Evolutionary conservation across 2,113 vertebrate genomes (phyloP).

Genomic region (Macrotus californicus): DNA sequence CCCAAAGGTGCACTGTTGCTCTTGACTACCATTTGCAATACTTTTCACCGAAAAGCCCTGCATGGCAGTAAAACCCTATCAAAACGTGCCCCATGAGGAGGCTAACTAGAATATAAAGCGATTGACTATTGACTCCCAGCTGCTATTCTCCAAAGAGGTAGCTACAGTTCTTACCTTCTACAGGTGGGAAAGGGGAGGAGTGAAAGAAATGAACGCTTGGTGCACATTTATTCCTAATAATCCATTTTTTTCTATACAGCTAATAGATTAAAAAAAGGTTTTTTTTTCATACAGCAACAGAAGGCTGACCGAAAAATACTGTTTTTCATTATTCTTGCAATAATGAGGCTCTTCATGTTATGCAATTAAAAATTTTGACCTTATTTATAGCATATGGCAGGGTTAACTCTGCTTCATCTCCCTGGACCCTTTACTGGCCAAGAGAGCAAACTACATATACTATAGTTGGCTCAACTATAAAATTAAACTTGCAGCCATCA

Average conservation of each 20-base stretch:
- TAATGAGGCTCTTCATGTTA: background rate
- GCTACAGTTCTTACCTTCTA: background rate
- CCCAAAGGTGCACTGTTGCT: background rate
- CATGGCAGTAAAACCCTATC: background rate
- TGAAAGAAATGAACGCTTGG: background rate
- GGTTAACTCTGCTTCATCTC: background rate
- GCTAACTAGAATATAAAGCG: background rate
- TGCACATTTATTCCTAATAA: background rate
- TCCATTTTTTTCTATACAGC: background rate
- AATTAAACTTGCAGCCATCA: background rate
- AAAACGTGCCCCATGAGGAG: accelerated
- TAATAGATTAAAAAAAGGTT: background rate
- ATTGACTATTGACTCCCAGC: background rate
- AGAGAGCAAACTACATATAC: background rate
- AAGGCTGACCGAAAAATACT: background rate
- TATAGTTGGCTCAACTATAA: background rate
- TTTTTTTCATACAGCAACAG: background rate
- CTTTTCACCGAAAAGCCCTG: background rate
- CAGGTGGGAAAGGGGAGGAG: background rate
- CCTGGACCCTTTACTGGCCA: background rate
- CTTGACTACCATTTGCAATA: background rate
- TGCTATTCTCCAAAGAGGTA: background rate
- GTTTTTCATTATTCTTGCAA: background rate
- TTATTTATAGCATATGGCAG: background rate
- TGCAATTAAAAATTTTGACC: background rate